Percentiles rank a stretch among this genome's conserved stretches.
phyloP scores from a whole-genome alignment of 2,113 vertebrate genomes.

The cattle (Bos taurus) region ARS-UCD2.0 NC_037333.1:10504501-10505000 shows the following conservation, averaged over 20 bases:
- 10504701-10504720: background rate
- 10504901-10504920: background rate
- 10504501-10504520: background rate
- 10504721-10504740: background rate
- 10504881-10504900: background rate
- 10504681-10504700: background rate
- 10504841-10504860: background rate
- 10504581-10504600: background rate
- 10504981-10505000: background rate
- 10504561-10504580: background rate
- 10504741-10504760: background rate
- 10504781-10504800: background rate
- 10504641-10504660: background rate
- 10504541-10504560: background rate
- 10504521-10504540: background rate
- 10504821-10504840: background rate
- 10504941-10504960: background rate
- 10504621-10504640: background rate
- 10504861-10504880: background rate
- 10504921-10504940: background rate
- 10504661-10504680: background rate
- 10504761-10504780: background rate
- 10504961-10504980: background rate
- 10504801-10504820: background rate
- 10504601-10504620: background rate